phyloP scores from a whole-genome alignment of 2,888 invertebrate species.

The Andrena fulva region DNA sequence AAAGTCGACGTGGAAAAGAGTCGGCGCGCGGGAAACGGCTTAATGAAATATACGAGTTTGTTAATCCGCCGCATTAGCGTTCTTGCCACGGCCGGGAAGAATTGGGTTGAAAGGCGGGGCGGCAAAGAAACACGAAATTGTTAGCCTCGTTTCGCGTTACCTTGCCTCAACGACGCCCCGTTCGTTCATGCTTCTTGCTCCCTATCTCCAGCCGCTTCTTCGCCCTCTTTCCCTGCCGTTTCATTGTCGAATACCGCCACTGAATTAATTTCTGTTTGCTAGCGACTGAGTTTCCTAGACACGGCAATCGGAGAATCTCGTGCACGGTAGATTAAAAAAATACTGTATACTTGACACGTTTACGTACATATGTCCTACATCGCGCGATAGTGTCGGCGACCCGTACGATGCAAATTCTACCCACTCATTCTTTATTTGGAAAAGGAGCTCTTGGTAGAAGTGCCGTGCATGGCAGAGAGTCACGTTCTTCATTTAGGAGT shows the following conservation, averaged over 20 bases:
- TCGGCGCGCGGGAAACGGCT: constrained; percentile 49
- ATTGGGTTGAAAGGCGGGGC: constrained; percentile 20
- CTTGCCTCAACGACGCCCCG: background rate
- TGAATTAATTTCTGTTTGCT: background rate
- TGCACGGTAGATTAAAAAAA: background rate
- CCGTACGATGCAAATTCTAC: background rate
- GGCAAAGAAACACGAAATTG: constrained; percentile 33
- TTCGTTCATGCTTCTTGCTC: background rate
- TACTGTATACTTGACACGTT: background rate
- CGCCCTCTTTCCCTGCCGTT: background rate
- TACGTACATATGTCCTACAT: too few species aligned
- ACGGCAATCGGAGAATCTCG: background rate
- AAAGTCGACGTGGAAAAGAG: constrained; percentile 29
- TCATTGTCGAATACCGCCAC: background rate
- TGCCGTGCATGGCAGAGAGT: background rate
- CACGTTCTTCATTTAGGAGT: constrained; percentile 16
- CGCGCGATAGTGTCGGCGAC: background rate
- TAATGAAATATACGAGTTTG: constrained; percentile 73
- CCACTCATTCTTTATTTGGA: background rate
- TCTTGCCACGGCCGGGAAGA: constrained; percentile 31
- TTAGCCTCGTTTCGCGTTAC: constrained; percentile 27
- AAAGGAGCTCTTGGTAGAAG: background rate
- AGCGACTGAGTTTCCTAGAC: background rate
- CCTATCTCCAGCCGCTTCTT: background rate
- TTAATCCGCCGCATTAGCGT: constrained; percentile 67